Base-by-base conservation (phyloP, 1,140 invertebrate species). In the Aporrectodea caliginosa region DNA sequence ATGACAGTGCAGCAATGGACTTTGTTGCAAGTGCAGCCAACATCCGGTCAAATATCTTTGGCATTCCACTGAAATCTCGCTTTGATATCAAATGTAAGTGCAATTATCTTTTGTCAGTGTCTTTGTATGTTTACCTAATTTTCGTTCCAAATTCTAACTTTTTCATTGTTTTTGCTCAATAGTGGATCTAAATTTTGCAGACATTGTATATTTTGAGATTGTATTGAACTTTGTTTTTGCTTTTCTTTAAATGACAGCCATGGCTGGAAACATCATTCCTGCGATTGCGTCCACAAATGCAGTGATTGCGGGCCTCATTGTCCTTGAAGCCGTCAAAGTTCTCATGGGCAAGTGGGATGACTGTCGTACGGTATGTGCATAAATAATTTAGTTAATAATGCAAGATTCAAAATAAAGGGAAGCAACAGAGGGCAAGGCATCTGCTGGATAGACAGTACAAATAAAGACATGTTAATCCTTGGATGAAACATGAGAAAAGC, bases 201-300 rank as follows among this genome's bases (percentile, higher is more conserved):
- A n/a, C n/a, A n/a, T n/a, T n/a, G n/a, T n/a, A n/a, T n/a, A n/a
- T n/a, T n/a, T n/a, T n/a, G n/a, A n/a, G n/a, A n/a, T n/a, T n/a
- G n/a, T 43, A n/a, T 73, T 78, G 2, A 32, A 33, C 16, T 74
- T 78, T 73, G 78, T 83, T 82, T 80, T 85, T 84, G 76, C n/a
- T n/a, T n/a, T n/a, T n/a, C n/a, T n/a, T n/a, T n/a, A n/a, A n/a
- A n/a, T 88, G 89, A 81, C 87, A 96, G 94, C 97, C 33, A 98
- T 99, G 94, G 98, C 98, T 16, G 97, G 98, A 0, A 92, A 92
- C 84, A 99, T 99, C 80, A 98, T 99, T 84, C 97, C 98, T 70
- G 98, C 98, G 0, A 99, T 99, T 85, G 97, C 98, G 0, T 98
- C 97, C 1, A 98, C 97, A 1, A 99, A 99, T 87, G 97, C 98